Base-by-base conservation (phyloP, 1,140 invertebrate genomes). In the Sycobia sp. region DNA sequence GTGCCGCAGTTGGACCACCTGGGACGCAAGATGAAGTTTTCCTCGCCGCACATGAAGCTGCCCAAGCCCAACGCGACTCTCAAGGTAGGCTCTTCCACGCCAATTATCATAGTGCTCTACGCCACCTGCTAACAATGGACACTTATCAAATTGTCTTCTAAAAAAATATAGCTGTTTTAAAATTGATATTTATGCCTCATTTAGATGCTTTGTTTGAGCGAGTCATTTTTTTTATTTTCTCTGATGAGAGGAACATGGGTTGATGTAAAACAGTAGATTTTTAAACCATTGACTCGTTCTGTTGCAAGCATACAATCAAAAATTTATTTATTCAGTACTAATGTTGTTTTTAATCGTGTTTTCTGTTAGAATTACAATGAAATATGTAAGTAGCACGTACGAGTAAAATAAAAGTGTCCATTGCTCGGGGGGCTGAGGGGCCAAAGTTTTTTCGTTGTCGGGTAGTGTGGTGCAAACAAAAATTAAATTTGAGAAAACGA, bases 11-110 rank as follows among this genome's bases (percentile, higher is more conserved):
- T 62, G 80, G 80, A 69, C 76, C 78, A 56, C 72, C 78, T 13
- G 78, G 80, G 60, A 60, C 76, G 18, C 76, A 76, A 74, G 88
- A 90, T 67, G 88, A 89, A 81, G 86, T 89, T 72, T 88, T 89
- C 78, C 83, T 89, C 73, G 85, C 86, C 74, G 85, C 87, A 73
- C 88, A 89, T 83, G 88, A 90, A 78, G 86, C 87, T 71, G 84
- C 83, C 64, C 85, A 85, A 78, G 86, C 88, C 79, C 87, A 89
- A 80, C 85, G 88, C 79, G 88, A 90, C 83, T 88, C 88, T 75
- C 88, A 90, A 90, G 88, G 88, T 90, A 88, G 87, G 88, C 79
- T 78, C 75, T 76, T 74, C 71, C 70, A 75, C 61, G 72, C 73
- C 78, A 77, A 71, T 80, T 76, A 67, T 58, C 67, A 79, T 69